Percentiles rank a stretch among this genome's conserved stretches.
Evolutionary conservation across 2,888 invertebrate species (phyloP).

Genomic region (Pristionchus fissidentatus): DNA sequence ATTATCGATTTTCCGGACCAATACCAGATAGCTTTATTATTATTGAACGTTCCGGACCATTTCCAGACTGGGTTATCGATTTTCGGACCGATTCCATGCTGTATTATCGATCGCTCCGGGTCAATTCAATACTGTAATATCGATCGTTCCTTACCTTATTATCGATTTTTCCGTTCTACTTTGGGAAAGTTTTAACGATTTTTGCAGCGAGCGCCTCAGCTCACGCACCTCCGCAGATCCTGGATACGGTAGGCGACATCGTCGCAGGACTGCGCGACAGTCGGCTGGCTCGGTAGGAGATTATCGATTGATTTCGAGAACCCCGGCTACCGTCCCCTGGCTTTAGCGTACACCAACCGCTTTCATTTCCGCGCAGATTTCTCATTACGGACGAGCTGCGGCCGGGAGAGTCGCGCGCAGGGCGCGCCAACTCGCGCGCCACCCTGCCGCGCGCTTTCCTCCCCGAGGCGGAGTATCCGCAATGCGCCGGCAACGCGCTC

Average conservation of each 20-base stretch:
- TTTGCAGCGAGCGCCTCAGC: no score
- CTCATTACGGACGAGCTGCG: constrained; percentile 44
- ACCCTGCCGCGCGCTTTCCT: constrained; percentile 19
- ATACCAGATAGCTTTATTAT: no score
- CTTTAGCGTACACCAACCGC: not conserved
- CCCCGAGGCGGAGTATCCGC: constrained; percentile 31
- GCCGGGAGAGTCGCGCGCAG: not conserved
- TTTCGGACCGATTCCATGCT: not conserved
- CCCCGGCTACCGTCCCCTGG: not conserved
- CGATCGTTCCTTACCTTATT: not conserved
- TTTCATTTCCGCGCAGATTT: constrained; percentile 15
- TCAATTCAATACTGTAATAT: no score
- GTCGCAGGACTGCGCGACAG: constrained; percentile 47
- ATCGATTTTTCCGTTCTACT: not conserved
- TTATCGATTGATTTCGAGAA: constrained; percentile 29
- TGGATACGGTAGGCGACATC: constrained; percentile 46
- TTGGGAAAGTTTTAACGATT: not conserved
- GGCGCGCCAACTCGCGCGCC: not conserved
- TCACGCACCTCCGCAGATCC: not conserved
- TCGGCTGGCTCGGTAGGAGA: constrained; percentile 36
- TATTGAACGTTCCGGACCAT: no score
- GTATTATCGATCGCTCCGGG: constrained; percentile 1
- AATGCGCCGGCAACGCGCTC: not conserved
- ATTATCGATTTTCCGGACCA: not conserved
- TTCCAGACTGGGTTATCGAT: no score